phyloP scores from a whole-genome alignment of 2,113 vertebrate species.

The Pitta sordida region DNA sequence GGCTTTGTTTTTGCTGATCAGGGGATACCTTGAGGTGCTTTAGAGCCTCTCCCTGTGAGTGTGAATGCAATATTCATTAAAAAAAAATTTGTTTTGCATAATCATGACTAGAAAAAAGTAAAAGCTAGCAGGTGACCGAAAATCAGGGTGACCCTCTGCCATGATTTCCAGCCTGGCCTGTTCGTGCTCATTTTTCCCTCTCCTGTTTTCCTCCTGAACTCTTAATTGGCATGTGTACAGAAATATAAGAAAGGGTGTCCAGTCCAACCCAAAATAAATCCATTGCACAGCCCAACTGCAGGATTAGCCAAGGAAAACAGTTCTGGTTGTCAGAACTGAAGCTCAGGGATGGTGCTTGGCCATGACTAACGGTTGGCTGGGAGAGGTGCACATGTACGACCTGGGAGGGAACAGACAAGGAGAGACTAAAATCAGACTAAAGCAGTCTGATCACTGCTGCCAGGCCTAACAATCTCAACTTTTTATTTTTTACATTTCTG shows the following conservation, averaged over 20 bases:
- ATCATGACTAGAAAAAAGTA: neutral
- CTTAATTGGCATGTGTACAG: rapidly evolving
- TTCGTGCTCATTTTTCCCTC: neutral
- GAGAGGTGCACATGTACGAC: neutral
- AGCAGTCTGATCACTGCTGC: neutral
- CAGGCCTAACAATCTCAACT: neutral
- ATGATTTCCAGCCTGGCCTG: neutral
- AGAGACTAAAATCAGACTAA: neutral
- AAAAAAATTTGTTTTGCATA: neutral
- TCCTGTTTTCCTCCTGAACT: neutral
- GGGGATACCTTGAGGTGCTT: neutral
- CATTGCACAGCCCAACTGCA: neutral
- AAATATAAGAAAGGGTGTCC: neutral
- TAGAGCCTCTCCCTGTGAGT: neutral
- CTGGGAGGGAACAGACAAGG: neutral
- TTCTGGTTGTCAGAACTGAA: neutral
- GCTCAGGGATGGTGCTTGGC: neutral
- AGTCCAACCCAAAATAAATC: neutral
- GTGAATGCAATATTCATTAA: neutral
- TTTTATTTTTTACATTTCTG: neutral
- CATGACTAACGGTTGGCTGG: rapidly evolving
- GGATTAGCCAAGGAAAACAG: neutral
- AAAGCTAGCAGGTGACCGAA: neutral
- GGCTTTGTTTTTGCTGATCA: neutral
- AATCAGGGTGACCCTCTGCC: neutral